Evolutionary conservation across 2,797 vertebrate species (phyloP).

Genomic region (Apogon hyalosoma): DNA sequence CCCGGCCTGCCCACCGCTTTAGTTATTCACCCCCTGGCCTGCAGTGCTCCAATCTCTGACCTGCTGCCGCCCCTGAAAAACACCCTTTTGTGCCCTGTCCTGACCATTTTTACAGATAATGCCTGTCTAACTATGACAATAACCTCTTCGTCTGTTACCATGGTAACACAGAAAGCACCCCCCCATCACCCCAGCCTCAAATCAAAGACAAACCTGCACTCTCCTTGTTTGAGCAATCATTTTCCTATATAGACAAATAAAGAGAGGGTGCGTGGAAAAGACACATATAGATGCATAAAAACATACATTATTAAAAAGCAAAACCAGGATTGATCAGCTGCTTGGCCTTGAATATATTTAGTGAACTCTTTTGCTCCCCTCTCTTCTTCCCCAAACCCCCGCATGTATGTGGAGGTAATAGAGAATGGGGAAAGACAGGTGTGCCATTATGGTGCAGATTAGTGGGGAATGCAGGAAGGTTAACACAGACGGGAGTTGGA

Average conservation of each 20-base stretch:
- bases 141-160: slow-evolving; percentile 72
- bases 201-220: slow-evolving; percentile 20
- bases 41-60: slow-evolving; percentile 62
- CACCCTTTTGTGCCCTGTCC: slow-evolving; percentile 31
- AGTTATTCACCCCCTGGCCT: slow-evolving; percentile 73
- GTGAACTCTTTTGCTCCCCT: not conserved
- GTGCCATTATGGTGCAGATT: slow-evolving; percentile 77
- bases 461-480: slow-evolving; percentile 71
- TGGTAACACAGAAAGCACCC: slow-evolving; percentile 57
- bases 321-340: slow-evolving; percentile 35
- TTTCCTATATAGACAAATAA: slow-evolving; percentile 43
- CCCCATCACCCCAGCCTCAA: too few species aligned
- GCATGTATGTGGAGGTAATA: slow-evolving; percentile 47
- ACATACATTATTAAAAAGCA: slow-evolving; percentile 35
- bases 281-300: slow-evolving; percentile 30
- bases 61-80: slow-evolving; percentile 45
- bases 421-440: slow-evolving; percentile 75
- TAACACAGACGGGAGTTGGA: slow-evolving; percentile 48
- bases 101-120: slow-evolving; percentile 61
- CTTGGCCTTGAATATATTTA: slow-evolving; percentile 66
- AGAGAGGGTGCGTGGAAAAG: slow-evolving; percentile 18
- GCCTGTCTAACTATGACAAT: slow-evolving; percentile 72
- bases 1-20: slow-evolving; percentile 64
- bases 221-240: slow-evolving; percentile 33
- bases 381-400: slow-evolving; percentile 1